Percentiles rank a stretch among this genome's conserved stretches.
Evolutionary conservation across 1,140 invertebrate species (phyloP).

Genomic region (Macrocentrus cingulum): DNA sequence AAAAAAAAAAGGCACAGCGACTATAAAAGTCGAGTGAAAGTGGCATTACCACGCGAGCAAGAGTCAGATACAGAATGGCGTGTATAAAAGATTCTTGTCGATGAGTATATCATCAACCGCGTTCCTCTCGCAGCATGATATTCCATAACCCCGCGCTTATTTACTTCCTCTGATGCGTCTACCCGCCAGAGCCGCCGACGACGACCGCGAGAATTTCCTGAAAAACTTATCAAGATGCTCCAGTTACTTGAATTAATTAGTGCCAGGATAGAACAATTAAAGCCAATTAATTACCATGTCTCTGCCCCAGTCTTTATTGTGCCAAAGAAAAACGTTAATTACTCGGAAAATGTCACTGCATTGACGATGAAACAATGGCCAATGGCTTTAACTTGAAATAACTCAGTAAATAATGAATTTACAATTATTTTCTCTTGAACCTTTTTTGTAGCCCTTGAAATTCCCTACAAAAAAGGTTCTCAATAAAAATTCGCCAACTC

Average conservation of each 20-base stretch:
- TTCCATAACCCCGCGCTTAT: slow-evolving; percentile 3
- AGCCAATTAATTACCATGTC: not conserved
- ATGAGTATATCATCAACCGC: slow-evolving; percentile 21
- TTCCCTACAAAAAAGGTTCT: too few species aligned
- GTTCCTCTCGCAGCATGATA: slow-evolving; percentile 6
- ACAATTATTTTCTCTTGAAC: too few species aligned
- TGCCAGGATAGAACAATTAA: not conserved
- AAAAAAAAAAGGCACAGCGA: not conserved
- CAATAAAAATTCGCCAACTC: too few species aligned
- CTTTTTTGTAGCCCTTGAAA: too few species aligned
- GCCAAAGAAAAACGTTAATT: too few species aligned
- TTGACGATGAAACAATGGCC: too few species aligned
- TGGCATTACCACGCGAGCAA: slow-evolving; percentile 3
- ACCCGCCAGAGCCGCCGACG: too few species aligned
- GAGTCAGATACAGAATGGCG: slow-evolving; percentile 4
- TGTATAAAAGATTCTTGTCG: slow-evolving; percentile 21
- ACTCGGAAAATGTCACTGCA: too few species aligned
- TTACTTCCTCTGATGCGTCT: not conserved
- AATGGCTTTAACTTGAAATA: too few species aligned
- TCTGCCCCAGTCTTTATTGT: not conserved
- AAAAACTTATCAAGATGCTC: not conserved
- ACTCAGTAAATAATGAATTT: too few species aligned
- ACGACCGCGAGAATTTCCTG: not conserved
- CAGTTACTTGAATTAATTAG: not conserved
- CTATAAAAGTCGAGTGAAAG: slow-evolving; percentile 20